These are phyloP conservation scores for Leucophenga montana DNA, from an alignment of 2,888 invertebrate species.

Conservation along the genomic window DNA sequence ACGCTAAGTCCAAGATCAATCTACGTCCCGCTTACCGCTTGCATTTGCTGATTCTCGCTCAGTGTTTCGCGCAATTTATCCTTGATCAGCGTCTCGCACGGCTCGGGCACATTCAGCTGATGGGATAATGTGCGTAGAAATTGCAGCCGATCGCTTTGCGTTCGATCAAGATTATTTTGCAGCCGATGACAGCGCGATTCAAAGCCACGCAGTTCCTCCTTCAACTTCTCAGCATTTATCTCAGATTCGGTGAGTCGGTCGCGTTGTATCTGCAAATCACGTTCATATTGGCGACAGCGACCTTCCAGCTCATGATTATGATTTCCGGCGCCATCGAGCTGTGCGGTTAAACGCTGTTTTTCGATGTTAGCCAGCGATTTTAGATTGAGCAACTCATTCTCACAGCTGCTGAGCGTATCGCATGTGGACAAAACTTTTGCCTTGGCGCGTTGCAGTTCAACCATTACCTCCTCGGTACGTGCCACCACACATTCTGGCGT, in stretches of 20 bases:
- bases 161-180: conserved; percentile 71
- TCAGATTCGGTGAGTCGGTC: conserved; percentile 84
- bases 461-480: conserved; percentile 84
- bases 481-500: conserved; percentile 83
- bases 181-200: conserved; percentile 72
- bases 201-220: conserved; percentile 72
- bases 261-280: conserved; percentile 83
- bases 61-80: conserved; percentile 85
- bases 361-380: conserved; percentile 75
- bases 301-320: conserved; percentile 83
- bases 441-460: conserved; percentile 80
- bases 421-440: conserved; percentile 74
- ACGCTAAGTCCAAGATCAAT: no score
- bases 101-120: conserved; percentile 80
- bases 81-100: conserved; percentile 84
- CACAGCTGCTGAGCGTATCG: conserved; percentile 73
- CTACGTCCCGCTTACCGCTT: conserved; percentile 77
- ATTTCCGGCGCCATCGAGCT: conserved; percentile 74
- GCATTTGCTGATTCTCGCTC: conserved; percentile 84
- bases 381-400: conserved; percentile 70
- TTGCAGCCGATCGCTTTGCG: conserved; percentile 71
- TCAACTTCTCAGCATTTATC: conserved; percentile 76
- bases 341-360: conserved; percentile 83
- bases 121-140: conserved; percentile 69
- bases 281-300: conserved; percentile 82